Evolutionary conservation across 2,797 vertebrate species (phyloP).

Genomic region (Channallabes apus): DNA sequence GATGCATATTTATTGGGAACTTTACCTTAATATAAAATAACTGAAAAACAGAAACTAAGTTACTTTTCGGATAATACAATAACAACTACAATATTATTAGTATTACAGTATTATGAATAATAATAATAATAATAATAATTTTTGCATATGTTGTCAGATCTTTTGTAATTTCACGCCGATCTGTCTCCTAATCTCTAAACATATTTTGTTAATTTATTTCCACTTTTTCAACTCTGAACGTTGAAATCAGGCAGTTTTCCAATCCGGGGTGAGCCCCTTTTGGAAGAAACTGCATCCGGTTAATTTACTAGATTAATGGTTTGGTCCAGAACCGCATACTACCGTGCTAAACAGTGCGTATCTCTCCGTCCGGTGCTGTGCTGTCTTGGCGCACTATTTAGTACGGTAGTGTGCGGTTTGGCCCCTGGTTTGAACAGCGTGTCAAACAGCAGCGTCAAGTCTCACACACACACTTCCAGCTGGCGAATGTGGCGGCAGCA

Average conservation of each 20-base stretch:
- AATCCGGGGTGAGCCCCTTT: slow-evolving; percentile 1
- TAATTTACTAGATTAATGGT: not conserved
- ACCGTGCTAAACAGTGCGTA: not conserved
- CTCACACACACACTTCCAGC: slow-evolving; percentile 23
- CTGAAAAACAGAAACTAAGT: not conserved
- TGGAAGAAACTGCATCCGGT: slow-evolving; percentile 31
- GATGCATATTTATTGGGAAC: not conserved
- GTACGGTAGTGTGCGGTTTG: not conserved
- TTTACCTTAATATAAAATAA: not conserved
- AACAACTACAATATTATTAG: no score
- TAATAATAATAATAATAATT: no score
- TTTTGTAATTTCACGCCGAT: not conserved
- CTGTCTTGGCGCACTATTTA: not conserved
- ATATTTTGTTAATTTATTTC: slow-evolving; percentile 18
- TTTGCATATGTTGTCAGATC: no score
- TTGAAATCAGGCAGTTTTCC: not conserved
- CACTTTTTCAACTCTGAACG: not conserved
- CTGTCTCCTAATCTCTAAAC: not conserved
- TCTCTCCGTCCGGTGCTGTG: rapidly evolving
- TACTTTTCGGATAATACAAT: no score
- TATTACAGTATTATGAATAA: no score
- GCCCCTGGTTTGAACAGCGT: not conserved
- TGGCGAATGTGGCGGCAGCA: slow-evolving; percentile 20
- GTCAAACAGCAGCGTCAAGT: slow-evolving; percentile 12
- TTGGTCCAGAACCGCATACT: not conserved